Conservation (phyloP, 2,113 vertebrate species). For the Protomyctophum bolini region DNA sequence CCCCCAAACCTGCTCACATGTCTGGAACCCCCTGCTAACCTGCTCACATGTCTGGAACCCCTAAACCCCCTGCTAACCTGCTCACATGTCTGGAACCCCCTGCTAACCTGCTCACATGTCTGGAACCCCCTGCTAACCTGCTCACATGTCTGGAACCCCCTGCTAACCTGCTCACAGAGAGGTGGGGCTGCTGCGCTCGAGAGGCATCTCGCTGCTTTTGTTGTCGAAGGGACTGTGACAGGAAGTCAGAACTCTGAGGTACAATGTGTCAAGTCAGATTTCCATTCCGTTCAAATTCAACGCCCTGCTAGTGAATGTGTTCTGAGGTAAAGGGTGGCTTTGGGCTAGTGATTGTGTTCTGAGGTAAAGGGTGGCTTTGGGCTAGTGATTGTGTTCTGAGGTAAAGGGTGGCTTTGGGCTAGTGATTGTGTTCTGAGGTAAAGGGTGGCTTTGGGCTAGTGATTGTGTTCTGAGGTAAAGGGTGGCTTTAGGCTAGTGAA, state of each 20-base stretch:
- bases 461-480: too few species aligned
- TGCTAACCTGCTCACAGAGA: slow-evolving; percentile 66
- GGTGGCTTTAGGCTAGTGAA: too few species aligned
- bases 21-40: slow-evolving; percentile 16
- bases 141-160: slow-evolving; percentile 63
- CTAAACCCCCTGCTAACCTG: slow-evolving; percentile 62
- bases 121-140: slow-evolving; percentile 62
- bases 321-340: too few species aligned
- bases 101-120: too few species aligned
- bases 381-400: too few species aligned
- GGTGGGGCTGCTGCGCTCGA: slow-evolving; percentile 9
- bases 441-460: too few species aligned
- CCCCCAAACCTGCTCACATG: slow-evolving; percentile 19
- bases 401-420: too few species aligned
- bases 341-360: too few species aligned
- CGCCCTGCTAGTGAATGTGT: too few species aligned
- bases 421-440: too few species aligned
- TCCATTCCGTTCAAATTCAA: too few species aligned
- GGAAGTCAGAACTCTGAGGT: slow-evolving; percentile 46
- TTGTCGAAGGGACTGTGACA: slow-evolving; percentile 54
- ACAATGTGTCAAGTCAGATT: slow-evolving; percentile 29
- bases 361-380: too few species aligned
- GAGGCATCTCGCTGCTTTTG: slow-evolving; percentile 56
- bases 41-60: background rate
- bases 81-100: slow-evolving; percentile 51